phyloP scores from a whole-genome alignment of 2,113 vertebrate genomes.

The Carassius carassius region DNA sequence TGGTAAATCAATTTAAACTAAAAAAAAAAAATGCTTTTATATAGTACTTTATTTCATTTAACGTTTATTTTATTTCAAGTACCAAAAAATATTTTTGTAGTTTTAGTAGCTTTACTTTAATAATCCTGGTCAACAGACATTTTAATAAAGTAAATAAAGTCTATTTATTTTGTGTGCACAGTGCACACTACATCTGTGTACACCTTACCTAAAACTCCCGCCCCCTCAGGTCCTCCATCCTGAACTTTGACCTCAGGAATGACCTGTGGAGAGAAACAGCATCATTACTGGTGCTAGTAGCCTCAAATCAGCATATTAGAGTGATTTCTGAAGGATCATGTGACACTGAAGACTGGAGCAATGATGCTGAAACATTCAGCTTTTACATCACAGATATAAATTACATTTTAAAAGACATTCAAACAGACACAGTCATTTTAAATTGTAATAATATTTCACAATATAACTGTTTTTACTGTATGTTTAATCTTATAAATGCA shows the following conservation, averaged over 20 bases:
- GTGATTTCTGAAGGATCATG: background rate
- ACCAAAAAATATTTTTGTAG: too few species aligned
- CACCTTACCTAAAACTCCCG: constrained; percentile 89
- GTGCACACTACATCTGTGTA: background rate
- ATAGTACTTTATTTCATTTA: too few species aligned
- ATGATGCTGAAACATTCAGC: background rate
- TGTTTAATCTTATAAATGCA: background rate
- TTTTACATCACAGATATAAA: background rate
- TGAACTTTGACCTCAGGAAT: constrained; percentile 86
- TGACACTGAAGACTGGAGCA: background rate
- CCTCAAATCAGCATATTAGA: background rate
- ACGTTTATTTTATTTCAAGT: background rate
- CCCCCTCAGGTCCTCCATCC: constrained; percentile 83
- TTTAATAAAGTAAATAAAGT: background rate
- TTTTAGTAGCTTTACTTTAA: background rate
- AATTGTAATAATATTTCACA: too few species aligned
- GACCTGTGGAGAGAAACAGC: constrained; percentile 73
- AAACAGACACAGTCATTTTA: background rate
- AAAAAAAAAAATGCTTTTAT: too few species aligned
- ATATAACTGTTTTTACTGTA: background rate
- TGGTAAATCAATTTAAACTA: too few species aligned
- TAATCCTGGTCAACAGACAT: background rate
- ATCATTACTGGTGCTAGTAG: background rate
- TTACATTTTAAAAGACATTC: too few species aligned
- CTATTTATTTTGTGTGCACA: too few species aligned